Conservation (phyloP, 2,888 invertebrate species). For the Epiblema foenella region DNA sequence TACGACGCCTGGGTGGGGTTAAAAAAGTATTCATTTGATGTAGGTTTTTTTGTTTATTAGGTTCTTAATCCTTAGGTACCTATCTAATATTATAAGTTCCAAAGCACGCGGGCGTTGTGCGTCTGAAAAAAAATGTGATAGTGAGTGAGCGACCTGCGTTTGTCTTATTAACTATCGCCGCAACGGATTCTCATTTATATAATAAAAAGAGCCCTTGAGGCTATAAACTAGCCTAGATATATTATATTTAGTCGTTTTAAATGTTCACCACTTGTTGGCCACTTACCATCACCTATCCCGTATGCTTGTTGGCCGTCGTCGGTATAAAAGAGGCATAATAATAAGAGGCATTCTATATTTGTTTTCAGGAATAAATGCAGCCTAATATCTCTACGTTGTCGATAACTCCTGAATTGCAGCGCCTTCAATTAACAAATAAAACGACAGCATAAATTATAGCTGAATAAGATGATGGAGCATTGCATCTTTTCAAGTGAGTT, state of each 20-base stretch:
- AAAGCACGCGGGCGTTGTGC: not conserved
- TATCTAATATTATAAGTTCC: too few relatives aligned
- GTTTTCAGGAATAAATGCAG: not conserved
- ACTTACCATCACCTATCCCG: too few relatives aligned
- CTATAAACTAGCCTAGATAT: too few relatives aligned
- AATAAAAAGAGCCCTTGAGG: too few relatives aligned
- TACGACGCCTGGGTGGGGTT: not conserved
- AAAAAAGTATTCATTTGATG: conserved; percentile 8
- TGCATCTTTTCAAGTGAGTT: not conserved
- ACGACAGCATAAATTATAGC: not conserved
- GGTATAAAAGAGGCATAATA: not conserved
- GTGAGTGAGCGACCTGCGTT: too few relatives aligned
- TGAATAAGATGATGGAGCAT: not conserved
- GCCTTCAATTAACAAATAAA: not conserved
- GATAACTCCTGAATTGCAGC: not conserved
- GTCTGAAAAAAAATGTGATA: not conserved
- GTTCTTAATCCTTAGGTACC: not conserved
- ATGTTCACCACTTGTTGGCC: too few relatives aligned
- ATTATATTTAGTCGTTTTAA: too few relatives aligned
- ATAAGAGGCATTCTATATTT: not conserved
- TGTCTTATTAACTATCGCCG: too few relatives aligned
- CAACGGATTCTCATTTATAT: too few relatives aligned
- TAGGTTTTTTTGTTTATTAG: not conserved
- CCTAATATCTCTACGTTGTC: not conserved
- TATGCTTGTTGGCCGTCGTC: too few relatives aligned